Conservation (phyloP, 2,797 vertebrate genomes). For the Liparis tanakae region DNA sequence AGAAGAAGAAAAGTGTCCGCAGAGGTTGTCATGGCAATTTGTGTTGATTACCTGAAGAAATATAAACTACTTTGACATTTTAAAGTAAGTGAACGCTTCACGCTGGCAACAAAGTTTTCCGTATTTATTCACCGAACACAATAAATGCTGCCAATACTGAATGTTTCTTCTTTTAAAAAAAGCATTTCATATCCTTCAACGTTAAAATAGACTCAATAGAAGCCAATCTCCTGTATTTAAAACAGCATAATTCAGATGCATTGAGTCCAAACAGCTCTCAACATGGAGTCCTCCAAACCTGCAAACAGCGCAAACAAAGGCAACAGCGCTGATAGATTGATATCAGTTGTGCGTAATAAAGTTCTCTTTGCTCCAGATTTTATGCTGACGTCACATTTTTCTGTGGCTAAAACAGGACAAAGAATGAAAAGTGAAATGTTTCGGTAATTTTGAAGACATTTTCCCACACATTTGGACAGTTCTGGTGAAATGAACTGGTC, state of each 20-base stretch:
- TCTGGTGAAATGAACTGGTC: no score
- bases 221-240: neutral
- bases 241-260: neutral
- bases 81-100: neutral
- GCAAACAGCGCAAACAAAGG: neutral
- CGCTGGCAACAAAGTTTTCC: constrained; percentile 4
- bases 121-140: neutral
- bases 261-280: neutral
- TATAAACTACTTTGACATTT: neutral
- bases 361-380: no score
- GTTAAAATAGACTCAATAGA: neutral
- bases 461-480: no score
- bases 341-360: no score
- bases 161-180: neutral
- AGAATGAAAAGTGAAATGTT: no score
- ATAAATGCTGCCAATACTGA: neutral
- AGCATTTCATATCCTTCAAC: neutral
- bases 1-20: neutral
- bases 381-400: no score
- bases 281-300: neutral
- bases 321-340: neutral
- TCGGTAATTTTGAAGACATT: no score
- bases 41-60: neutral
- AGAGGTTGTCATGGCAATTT: neutral
- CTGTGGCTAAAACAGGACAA: no score